These are phyloP conservation scores for Drosophila erecta DNA, from an alignment of 1,140 invertebrate species.

Conservation along the genomic window DNA sequence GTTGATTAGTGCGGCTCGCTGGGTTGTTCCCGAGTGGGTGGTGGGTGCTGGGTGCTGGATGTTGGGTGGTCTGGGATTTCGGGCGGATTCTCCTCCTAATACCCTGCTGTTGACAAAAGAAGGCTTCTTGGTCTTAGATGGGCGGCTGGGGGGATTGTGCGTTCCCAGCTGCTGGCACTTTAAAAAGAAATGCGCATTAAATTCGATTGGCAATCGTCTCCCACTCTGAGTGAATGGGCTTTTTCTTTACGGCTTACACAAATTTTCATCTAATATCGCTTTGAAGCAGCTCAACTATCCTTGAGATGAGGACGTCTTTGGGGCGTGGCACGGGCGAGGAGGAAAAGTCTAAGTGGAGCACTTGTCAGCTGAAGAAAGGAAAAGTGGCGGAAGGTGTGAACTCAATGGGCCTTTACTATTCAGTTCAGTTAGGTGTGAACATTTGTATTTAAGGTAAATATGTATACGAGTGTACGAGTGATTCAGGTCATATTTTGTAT, in stretches of 20 bases:
- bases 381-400: slow-evolving; percentile 14
- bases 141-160: slow-evolving; percentile 13
- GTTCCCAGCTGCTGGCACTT: slow-evolving; percentile 54
- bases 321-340: neutral
- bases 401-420: slow-evolving; percentile 1
- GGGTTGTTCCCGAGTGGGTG: slow-evolving; percentile 19
- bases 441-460: neutral
- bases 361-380: slow-evolving; percentile 9
- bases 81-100: neutral
- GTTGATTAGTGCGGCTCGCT: slow-evolving; percentile 81
- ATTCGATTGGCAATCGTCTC: slow-evolving; percentile 61
- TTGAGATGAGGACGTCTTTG: slow-evolving; percentile 21
- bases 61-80: neutral
- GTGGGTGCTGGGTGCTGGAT: neutral
- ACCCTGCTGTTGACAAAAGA: slow-evolving; percentile 30
- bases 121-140: slow-evolving; percentile 1
- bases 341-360: slow-evolving; percentile 2
- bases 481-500: too few relatives aligned
- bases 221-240: slow-evolving; percentile 33
- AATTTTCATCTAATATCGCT: slow-evolving; percentile 65
- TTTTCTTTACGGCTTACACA: slow-evolving; percentile 62
- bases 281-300: slow-evolving; percentile 50
- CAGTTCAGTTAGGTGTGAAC: neutral
- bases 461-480: too few relatives aligned
- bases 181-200: slow-evolving; percentile 62